Conservation (phyloP, 1,140 invertebrate species). For the Notospermus geniculatus region DNA sequence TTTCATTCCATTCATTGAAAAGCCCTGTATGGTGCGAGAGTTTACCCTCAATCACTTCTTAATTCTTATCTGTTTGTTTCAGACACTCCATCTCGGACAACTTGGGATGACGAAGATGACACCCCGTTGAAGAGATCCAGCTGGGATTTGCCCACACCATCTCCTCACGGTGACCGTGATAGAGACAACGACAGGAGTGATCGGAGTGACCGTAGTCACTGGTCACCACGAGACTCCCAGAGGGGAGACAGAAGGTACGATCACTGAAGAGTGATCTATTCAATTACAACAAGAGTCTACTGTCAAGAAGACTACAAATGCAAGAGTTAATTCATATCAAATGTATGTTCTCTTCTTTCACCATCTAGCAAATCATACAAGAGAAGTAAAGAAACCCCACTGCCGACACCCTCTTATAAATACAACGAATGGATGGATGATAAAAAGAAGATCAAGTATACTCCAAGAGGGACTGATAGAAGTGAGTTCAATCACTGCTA, state of each 20-base stretch:
- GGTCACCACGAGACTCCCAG: background rate
- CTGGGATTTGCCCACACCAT: constrained; percentile 92
- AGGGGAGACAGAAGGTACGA: constrained; percentile 1
- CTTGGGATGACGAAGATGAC: constrained; percentile 75
- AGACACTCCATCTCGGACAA: constrained; percentile 64
- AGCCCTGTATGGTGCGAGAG: too few relatives aligned
- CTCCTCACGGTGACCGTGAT: constrained; percentile 58
- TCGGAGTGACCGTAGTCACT: constrained; percentile 8
- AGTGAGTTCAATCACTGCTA: constrained; percentile 2
- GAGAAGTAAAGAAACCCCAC: constrained; percentile 38
- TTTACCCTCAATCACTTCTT: too few relatives aligned
- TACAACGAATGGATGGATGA: constrained; percentile 72
- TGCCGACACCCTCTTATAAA: constrained; percentile 79
- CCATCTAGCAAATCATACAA: too few relatives aligned
- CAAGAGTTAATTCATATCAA: too few relatives aligned
- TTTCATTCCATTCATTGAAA: too few relatives aligned
- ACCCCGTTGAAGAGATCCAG: constrained; percentile 67
- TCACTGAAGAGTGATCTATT: too few relatives aligned
- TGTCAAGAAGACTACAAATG: too few relatives aligned
- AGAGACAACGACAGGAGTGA: constrained; percentile 42
- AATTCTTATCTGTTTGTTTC: too few relatives aligned
- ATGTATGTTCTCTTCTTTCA: too few relatives aligned
- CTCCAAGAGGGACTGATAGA: constrained; percentile 38
- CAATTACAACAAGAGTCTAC: too few relatives aligned
- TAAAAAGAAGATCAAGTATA: constrained; percentile 62